These are phyloP conservation scores for Marmota monax DNA, from an alignment of 2,113 vertebrate species.

Conservation along the genomic window DNA sequence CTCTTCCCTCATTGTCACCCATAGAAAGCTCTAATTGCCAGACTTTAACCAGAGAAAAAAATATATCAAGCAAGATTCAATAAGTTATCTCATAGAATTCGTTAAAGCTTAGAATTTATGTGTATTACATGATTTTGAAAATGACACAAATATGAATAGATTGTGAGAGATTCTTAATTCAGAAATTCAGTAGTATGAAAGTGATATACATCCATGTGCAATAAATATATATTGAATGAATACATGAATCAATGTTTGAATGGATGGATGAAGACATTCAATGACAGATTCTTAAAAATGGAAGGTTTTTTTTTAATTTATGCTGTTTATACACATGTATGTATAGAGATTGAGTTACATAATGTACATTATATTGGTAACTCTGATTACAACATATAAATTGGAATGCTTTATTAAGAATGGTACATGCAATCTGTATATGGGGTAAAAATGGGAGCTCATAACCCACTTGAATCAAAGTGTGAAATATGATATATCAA, in stretches of 20 bases:
- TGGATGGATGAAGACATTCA: background rate
- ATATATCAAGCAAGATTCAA: background rate
- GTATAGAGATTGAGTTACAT: background rate
- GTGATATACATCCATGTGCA: background rate
- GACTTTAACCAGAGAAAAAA: background rate
- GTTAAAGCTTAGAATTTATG: conserved; percentile 18
- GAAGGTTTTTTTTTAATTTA: background rate
- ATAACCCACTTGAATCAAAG: too few relatives aligned
- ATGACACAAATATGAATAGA: background rate
- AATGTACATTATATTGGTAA: background rate
- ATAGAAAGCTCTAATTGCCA: background rate
- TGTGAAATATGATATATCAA: too few relatives aligned
- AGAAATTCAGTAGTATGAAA: conserved; percentile 51
- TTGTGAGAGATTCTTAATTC: background rate
- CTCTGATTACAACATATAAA: background rate
- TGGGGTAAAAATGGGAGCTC: too few relatives aligned
- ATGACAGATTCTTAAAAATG: background rate
- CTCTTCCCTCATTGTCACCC: background rate
- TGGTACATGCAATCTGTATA: background rate
- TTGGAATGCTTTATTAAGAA: background rate
- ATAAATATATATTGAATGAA: background rate
- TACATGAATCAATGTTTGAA: background rate
- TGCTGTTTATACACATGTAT: background rate
- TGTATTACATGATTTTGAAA: conserved; percentile 19
- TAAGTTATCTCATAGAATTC: conserved; percentile 44